Percentiles rank a stretch among this genome's conserved stretches.
These are phyloP conservation scores for Panonychus citri DNA, from an alignment of 1,140 invertebrate genomes.

Conservation along the genomic window DNA sequence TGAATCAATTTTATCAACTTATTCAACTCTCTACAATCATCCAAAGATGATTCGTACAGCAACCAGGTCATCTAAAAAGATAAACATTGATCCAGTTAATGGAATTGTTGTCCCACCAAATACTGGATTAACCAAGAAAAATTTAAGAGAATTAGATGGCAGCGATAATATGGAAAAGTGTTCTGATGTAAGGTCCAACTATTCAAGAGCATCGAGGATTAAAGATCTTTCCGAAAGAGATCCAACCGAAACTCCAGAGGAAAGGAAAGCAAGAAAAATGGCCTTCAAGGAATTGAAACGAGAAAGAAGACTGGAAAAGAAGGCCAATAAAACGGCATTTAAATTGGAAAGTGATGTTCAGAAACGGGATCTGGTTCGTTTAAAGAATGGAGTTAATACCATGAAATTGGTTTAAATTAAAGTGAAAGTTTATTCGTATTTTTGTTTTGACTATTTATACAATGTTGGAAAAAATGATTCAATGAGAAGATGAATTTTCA, in stretches of 20 bases:
- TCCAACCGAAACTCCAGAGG: conserved; percentile 56
- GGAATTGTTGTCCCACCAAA: conserved; percentile 41
- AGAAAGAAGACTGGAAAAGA: conserved; percentile 20
- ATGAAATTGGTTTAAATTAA: conserved; percentile 3
- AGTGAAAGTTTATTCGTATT: no score
- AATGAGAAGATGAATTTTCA: no score
- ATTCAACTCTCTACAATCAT: conserved; percentile 72
- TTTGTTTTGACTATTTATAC: no score
- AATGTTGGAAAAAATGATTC: no score
- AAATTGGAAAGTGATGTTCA: conserved; percentile 1
- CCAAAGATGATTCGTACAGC: conserved; percentile 53
- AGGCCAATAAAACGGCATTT: conserved; percentile 9
- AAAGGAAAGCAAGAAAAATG: conserved; percentile 52
- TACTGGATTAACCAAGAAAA: conserved; percentile 31
- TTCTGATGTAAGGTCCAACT: conserved; percentile 18
- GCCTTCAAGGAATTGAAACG: conserved; percentile 54
- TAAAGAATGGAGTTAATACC: background rate
- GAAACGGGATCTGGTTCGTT: conserved; percentile 4
- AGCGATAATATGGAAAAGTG: conserved; percentile 21
- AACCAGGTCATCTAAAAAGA: conserved; percentile 19
- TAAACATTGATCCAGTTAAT: conserved; percentile 41
- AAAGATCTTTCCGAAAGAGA: conserved; percentile 34
- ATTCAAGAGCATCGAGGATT: conserved; percentile 13
- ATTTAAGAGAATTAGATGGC: conserved; percentile 39
- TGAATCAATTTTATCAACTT: conserved; percentile 29